Conservation (phyloP, 1,140 invertebrate genomes). For the Pseudoatta argentina region DNA sequence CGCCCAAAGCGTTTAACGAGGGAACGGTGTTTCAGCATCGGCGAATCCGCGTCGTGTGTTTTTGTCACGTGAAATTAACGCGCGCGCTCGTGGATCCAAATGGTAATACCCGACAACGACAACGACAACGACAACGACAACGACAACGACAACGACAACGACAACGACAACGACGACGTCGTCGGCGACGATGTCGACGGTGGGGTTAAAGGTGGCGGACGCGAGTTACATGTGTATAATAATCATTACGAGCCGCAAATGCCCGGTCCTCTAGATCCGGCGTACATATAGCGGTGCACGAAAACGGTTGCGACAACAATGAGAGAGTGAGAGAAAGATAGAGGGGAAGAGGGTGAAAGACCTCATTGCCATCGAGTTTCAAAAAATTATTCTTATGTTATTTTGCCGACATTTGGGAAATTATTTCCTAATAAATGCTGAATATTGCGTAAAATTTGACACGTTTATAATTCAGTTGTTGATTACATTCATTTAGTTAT, state of each 20-base stretch:
- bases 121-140: constrained; percentile 56
- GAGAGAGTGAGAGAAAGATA: constrained; percentile 1
- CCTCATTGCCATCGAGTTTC: neutral
- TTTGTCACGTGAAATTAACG: constrained; percentile 60
- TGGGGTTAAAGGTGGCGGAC: constrained; percentile 66
- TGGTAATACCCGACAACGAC: constrained; percentile 65
- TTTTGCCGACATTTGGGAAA: constrained; percentile 45
- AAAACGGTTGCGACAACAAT: constrained; percentile 65
- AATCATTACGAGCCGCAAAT: constrained; percentile 74
- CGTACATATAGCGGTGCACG: constrained; percentile 38
- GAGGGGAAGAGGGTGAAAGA: constrained; percentile 10
- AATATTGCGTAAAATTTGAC: neutral
- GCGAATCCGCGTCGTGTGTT: constrained; percentile 60
- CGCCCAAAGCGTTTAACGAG: constrained; percentile 62
- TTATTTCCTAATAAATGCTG: constrained; percentile 20
- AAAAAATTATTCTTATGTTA: constrained; percentile 49
- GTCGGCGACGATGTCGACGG: constrained; percentile 40
- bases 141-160: constrained; percentile 53
- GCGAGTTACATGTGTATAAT: constrained; percentile 74
- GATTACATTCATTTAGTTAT: neutral
- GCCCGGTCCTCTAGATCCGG: constrained; percentile 66
- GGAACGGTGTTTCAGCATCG: constrained; percentile 64
- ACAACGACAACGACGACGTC: constrained; percentile 51
- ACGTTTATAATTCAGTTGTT: neutral
- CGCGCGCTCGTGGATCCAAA: constrained; percentile 44